These are phyloP conservation scores for Pachymerium ferrugineum DNA, from an alignment of 2,888 invertebrate genomes.

Conservation along the genomic window DNA sequence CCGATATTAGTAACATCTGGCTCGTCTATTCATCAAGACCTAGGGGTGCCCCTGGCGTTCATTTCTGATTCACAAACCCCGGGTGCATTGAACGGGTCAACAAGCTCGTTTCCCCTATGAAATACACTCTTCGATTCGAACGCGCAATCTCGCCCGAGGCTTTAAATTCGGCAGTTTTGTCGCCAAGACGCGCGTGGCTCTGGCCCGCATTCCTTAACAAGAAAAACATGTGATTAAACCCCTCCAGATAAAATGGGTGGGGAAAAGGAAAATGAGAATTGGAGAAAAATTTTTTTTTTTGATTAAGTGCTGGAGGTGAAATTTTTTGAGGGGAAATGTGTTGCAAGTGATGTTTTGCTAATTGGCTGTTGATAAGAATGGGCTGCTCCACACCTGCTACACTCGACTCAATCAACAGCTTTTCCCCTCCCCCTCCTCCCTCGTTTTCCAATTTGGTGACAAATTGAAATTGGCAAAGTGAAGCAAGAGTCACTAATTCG, in stretches of 20 bases:
- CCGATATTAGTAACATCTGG: background rate
- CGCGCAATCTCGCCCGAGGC: background rate
- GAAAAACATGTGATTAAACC: background rate
- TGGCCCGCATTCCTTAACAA: background rate
- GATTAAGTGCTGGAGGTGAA: too few species aligned
- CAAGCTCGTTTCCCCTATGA: background rate
- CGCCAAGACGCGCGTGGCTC: background rate
- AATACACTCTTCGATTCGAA: slow-evolving; percentile 5
- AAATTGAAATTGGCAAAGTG: background rate
- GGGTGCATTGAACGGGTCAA: slow-evolving; percentile 7
- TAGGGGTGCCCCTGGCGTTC: background rate
- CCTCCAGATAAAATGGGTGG: background rate
- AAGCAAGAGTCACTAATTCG: too few species aligned
- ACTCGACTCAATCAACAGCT: background rate
- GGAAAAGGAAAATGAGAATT: background rate
- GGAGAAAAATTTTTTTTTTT: too few species aligned
- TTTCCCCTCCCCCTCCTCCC: too few species aligned
- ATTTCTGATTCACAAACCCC: background rate
- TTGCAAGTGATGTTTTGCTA: background rate
- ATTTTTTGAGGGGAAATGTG: background rate
- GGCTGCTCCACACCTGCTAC: background rate
- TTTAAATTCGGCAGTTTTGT: too few species aligned
- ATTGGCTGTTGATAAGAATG: background rate
- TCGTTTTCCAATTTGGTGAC: background rate
- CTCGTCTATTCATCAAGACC: background rate